phyloP scores from a whole-genome alignment of 2,888 invertebrate species.

The Endotricha flammealis region DNA sequence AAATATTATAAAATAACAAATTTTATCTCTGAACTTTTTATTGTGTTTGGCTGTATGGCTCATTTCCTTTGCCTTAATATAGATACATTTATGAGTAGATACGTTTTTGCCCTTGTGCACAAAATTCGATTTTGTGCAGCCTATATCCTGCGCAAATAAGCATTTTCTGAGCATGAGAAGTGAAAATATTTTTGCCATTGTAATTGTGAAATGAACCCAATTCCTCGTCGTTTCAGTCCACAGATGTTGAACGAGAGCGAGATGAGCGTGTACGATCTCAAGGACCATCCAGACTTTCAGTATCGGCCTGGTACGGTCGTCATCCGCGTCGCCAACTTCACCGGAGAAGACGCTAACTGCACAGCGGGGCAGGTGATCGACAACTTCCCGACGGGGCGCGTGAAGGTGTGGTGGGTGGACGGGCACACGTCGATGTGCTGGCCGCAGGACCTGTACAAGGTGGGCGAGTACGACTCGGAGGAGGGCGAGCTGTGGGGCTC shows the following conservation, averaged over 20 bases:
- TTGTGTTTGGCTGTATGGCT: too few relatives aligned
- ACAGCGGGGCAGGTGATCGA: slow-evolving; percentile 93
- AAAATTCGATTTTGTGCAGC: too few relatives aligned
- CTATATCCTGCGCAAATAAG: too few relatives aligned
- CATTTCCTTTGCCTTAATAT: too few relatives aligned
- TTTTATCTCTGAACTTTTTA: too few relatives aligned
- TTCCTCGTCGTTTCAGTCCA: slow-evolving; percentile 68
- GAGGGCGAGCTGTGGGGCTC: slow-evolving; percentile 86
- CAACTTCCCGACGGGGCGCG: slow-evolving; percentile 90
- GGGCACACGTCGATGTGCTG: slow-evolving; percentile 91
- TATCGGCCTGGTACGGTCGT: slow-evolving; percentile 95
- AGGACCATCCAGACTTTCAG: slow-evolving; percentile 96
- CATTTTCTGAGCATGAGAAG: too few relatives aligned
- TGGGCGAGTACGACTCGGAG: slow-evolving; percentile 86
- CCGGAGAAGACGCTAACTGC: slow-evolving; percentile 83
- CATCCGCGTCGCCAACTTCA: slow-evolving; percentile 89
- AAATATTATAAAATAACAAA: too few relatives aligned
- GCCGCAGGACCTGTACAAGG: slow-evolving; percentile 93
- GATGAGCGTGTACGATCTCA: slow-evolving; percentile 96
- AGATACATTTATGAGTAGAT: too few relatives aligned
- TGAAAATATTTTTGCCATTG: too few relatives aligned
- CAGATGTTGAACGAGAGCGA: slow-evolving; percentile 85
- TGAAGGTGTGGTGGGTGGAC: slow-evolving; percentile 96
- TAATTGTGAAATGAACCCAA: background rate
- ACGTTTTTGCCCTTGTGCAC: too few relatives aligned